phyloP scores from a whole-genome alignment of 2,888 invertebrate species.

The Amiota mariae region DNA sequence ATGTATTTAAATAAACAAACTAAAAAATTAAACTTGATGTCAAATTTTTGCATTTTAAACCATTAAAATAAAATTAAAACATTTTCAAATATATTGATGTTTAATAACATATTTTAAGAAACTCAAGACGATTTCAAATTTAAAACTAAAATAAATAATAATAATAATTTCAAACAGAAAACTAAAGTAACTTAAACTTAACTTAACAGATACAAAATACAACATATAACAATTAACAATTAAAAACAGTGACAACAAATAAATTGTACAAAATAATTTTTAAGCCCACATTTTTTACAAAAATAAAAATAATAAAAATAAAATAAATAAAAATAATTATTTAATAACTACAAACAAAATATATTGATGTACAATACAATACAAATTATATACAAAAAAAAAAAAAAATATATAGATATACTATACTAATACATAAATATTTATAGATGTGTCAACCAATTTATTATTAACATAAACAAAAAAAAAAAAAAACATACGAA shows the following conservation, averaged over 20 bases:
- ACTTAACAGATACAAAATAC: conserved; percentile 11
- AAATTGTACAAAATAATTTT: conserved; percentile 64
- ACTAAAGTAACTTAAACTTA: not conserved
- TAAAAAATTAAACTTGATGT: conserved; percentile 47
- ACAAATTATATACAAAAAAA: conserved; percentile 29
- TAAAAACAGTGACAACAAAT: conserved; percentile 56
- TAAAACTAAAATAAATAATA: conserved; percentile 48
- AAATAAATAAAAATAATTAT: too few relatives aligned
- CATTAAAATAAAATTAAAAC: conserved; percentile 34
- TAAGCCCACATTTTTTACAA: conserved; percentile 55
- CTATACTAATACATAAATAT: conserved; percentile 1
- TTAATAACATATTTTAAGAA: too few relatives aligned
- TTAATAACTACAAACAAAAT: not conserved
- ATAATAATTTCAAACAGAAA: conserved; percentile 49
- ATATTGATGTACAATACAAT: not conserved
- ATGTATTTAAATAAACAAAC: conserved; percentile 25
- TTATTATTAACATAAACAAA: not conserved
- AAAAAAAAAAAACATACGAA: conserved; percentile 32
- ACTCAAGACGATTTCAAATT: not conserved
- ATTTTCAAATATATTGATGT: too few relatives aligned
- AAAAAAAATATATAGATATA: conserved; percentile 48
- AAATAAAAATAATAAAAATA: conserved; percentile 36
- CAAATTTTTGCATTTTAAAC: conserved; percentile 58
- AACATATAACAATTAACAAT: conserved; percentile 13
- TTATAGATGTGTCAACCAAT: conserved; percentile 16